phyloP scores from a whole-genome alignment of 1,140 invertebrate genomes.

The Phenacoccus solenopsis region DNA sequence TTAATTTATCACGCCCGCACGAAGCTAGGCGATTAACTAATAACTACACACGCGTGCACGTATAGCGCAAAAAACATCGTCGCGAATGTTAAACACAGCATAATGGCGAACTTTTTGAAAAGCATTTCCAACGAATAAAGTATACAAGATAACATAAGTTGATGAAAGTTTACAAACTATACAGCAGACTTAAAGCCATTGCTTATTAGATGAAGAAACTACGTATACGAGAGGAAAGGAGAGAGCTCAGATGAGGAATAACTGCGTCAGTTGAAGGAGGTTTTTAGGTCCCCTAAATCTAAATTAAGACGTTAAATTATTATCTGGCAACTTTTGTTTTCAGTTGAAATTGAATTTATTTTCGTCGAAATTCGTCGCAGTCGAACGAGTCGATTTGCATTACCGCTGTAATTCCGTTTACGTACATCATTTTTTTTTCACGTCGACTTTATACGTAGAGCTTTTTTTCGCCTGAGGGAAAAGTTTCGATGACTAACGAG shows the following conservation, averaged over 20 bases:
- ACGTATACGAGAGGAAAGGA: too few species aligned
- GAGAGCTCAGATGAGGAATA: too few species aligned
- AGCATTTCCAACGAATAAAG: background rate
- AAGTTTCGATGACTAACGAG: too few species aligned
- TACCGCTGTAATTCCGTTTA: too few species aligned
- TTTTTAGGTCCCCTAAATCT: background rate
- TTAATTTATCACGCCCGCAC: background rate
- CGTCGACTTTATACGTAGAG: too few species aligned
- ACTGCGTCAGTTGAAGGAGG: too few species aligned
- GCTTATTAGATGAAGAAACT: too few species aligned
- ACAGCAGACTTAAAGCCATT: too few species aligned
- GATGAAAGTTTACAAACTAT: conserved; percentile 2
- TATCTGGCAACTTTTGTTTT: background rate
- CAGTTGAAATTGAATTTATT: background rate
- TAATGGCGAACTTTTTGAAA: background rate
- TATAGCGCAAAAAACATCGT: too few species aligned
- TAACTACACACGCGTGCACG: too few species aligned
- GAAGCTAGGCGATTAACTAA: background rate
- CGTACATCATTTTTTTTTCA: too few species aligned
- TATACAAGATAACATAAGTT: conserved; percentile 3
- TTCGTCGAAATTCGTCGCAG: background rate
- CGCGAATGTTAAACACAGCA: background rate
- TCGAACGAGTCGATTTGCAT: background rate
- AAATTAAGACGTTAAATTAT: background rate
- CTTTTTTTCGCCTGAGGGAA: too few species aligned